Base-by-base conservation (phyloP, 2,113 vertebrate species). In the Eublepharis macularius region DNA sequence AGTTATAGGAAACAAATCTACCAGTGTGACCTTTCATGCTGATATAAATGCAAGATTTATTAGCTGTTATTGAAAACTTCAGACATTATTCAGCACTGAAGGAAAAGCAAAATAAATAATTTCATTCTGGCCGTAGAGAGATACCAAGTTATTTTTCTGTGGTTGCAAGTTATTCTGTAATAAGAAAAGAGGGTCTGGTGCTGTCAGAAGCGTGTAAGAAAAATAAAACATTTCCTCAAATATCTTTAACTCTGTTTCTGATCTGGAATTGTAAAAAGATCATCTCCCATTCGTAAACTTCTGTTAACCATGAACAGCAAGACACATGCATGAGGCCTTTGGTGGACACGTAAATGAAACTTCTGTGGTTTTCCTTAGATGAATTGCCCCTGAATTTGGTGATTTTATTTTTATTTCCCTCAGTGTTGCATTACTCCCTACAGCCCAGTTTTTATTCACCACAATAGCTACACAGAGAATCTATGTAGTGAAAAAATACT, bases 31-130 rank as follows among this genome's bases (percentile, higher is more conserved):
- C 1, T 69, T 34, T 92, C 19, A 60, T 51, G 66, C 1, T 21
- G 69, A 29, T 80, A 83, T 93, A 86, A 74, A 19, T 81, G 70
- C 43, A 51, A 34, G 16, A 91, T 86, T 90, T 82, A 84, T 73
- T 84, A 73, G 9, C 73, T 92, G 0, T 4, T 92, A 21, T 24
- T 85, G 54, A 82, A 85, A 39, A 68, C 63, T 89, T 90, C 24
- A 79, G 54, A 1, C 1, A 54, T 88, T 90, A 89, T 88, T 80
- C 47, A 43, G 16, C 72, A 21, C 0, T 74, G 51, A 81, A 36
- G 41, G 9, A 85, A 72, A 85, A 82, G 0, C 19, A 65, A 43
- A 94, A 78, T 24, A 43, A 24, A 63, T 92, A 84, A 80, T 88
- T 75, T 85, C 60, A 81, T 8, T 41, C 13, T 70, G 86, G 29